phyloP scores from a whole-genome alignment of 2,113 vertebrate species.

The Silurus asotus region DNA sequence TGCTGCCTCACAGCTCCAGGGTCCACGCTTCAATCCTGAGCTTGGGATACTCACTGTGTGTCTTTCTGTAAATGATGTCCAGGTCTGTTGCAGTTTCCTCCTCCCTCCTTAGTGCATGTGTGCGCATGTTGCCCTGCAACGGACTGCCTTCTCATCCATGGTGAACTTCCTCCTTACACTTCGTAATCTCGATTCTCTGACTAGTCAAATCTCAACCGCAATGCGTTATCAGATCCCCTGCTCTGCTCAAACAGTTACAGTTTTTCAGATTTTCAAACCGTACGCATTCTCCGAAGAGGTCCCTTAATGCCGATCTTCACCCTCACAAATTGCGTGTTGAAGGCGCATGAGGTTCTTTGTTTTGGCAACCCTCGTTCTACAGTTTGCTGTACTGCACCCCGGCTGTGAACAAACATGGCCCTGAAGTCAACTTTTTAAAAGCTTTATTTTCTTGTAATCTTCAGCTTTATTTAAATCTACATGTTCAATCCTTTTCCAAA shows the following conservation, averaged over 20 bases:
- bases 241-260: neutral
- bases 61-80: neutral
- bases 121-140: neutral
- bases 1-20: neutral
- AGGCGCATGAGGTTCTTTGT: neutral
- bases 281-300: neutral
- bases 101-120: neutral
- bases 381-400: neutral
- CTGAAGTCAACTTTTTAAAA: neutral
- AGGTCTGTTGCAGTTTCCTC: neutral
- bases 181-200: neutral
- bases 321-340: neutral
- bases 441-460: neutral
- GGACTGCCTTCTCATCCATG: neutral
- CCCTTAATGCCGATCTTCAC: neutral
- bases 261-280: neutral
- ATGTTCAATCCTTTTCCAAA: neutral
- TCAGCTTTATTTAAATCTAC: neutral
- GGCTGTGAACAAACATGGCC: constrained; percentile 4
- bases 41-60: neutral
- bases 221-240: neutral
- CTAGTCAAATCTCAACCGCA: neutral
- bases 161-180: neutral
- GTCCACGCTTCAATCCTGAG: neutral
- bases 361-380: neutral